phyloP scores from a whole-genome alignment of 2,888 invertebrate species.

The Oegoconia quadripuncta region DNA sequence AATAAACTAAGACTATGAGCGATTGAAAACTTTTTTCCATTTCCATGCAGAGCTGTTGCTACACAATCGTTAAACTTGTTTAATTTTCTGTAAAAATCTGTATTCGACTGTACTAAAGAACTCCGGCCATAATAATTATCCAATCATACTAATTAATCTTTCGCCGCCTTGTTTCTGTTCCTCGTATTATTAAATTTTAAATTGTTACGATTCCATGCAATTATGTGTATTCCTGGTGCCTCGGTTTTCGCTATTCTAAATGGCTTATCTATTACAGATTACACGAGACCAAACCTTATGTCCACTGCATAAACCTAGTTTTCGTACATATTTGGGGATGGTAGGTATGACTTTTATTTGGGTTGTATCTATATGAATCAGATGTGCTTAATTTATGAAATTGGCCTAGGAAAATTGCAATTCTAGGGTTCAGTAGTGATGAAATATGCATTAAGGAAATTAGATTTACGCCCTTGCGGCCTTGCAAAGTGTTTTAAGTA shows the following conservation, averaged over 20 bases:
- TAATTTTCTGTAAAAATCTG: background rate
- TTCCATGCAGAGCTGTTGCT: too few relatives aligned
- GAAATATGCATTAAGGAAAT: constrained; percentile 45
- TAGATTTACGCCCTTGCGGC: constrained; percentile 35
- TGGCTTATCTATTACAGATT: too few relatives aligned
- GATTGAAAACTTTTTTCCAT: background rate
- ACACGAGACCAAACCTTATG: too few relatives aligned
- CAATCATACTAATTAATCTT: constrained; percentile 55
- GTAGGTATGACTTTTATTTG: background rate
- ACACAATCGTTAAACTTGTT: too few relatives aligned
- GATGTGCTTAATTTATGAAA: constrained; percentile 44
- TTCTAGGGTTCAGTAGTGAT: constrained; percentile 53
- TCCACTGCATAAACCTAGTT: too few relatives aligned
- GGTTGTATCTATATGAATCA: too few relatives aligned
- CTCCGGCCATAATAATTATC: constrained; percentile 39
- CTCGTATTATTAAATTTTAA: constrained; percentile 30
- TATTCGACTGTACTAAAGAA: constrained; percentile 26
- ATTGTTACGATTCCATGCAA: constrained; percentile 31
- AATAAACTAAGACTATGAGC: too few relatives aligned
- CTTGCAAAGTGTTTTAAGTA: background rate
- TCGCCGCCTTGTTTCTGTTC: constrained; percentile 48
- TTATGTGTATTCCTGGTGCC: constrained; percentile 29
- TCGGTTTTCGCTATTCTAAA: too few relatives aligned
- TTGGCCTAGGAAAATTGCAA: constrained; percentile 45
- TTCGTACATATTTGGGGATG: too few relatives aligned